Base-by-base conservation (phyloP, 2,888 invertebrate genomes). In the Noctua comes region DNA sequence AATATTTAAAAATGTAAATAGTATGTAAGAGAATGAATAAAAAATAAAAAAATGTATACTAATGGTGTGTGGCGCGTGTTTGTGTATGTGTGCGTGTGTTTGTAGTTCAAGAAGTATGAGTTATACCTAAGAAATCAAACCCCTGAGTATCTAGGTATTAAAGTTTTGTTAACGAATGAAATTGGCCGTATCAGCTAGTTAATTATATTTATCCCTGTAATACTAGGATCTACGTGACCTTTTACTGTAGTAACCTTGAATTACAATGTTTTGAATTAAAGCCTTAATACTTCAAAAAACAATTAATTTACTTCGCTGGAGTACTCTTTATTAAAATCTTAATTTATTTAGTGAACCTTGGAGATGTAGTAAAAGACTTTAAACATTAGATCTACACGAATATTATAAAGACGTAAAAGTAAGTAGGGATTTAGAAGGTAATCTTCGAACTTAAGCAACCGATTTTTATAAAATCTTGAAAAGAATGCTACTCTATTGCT, bases 231-330 rank as follows among this genome's bases (percentile, higher is more conserved):
- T 13, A 43, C 31, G 54, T 73, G 18, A 59, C 43, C 51, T 57
- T 65, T 65, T 31, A 48, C 16, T 18, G 18, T 46, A 31, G 13
- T 70, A n/a, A 31, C 21, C 59, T 71, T 46, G 46, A 36, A 71
- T 70, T 36, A 46, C 11, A 65, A 43, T 76, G 72, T 65, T 65
- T 46, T 54, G 31, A 36, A 73, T 54, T 54, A n/a, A 21, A 65
- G 16, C n/a, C 31, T 65, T n/a, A 65, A 54, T 48, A 18, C 54
- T 77, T 73, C 54, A 66, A 57, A 77, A n/a, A 16, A 48, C n/a
- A 65, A 46, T 66, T 66, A 46, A 46, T 77, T 77, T 57, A 66
- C 57, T 73, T 66, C 36, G n/a, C 36, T 40, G 10, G 54, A 46
- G 11, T 24, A n/a, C 16, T 36, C 36, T n/a, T 10, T 13, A 65